These are phyloP conservation scores for Peromyscus nudipes DNA, from an alignment of 2,797 vertebrate species.

Conservation along the genomic window DNA sequence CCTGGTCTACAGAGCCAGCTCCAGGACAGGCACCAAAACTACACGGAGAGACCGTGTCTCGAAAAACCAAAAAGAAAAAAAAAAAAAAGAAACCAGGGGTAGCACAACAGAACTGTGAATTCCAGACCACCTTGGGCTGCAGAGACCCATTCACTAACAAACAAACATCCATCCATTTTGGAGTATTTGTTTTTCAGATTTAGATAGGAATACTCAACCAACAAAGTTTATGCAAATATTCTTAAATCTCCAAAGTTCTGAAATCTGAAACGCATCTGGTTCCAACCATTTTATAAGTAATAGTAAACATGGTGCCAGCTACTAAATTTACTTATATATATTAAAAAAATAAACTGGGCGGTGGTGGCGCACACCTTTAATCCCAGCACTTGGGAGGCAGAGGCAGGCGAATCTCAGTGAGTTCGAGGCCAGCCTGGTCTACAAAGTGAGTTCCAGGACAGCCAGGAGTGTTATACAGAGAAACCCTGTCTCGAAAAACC, in stretches of 20 bases:
- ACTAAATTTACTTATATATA: slow-evolving; percentile 15
- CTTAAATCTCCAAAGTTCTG: not conserved
- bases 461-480: no score
- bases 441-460: no score
- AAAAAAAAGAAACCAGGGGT: not conserved
- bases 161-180: not conserved
- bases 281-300: not conserved
- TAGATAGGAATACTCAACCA: not conserved
- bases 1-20: no score
- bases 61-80: no score
- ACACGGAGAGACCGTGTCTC: no score
- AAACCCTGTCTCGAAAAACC: no score
- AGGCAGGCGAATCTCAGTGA: no score
- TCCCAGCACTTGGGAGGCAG: no score
- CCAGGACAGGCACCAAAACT: no score
- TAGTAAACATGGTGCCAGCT: not conserved
- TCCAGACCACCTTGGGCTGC: not conserved
- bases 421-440: no score
- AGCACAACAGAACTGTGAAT: not conserved
- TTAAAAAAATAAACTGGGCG: not conserved
- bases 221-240: not conserved
- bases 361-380: no score
- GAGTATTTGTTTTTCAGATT: not conserved
- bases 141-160: not conserved
- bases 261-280: not conserved